phyloP scores from a whole-genome alignment of 2,888 invertebrate genomes.

The Busseola fusca region DNA sequence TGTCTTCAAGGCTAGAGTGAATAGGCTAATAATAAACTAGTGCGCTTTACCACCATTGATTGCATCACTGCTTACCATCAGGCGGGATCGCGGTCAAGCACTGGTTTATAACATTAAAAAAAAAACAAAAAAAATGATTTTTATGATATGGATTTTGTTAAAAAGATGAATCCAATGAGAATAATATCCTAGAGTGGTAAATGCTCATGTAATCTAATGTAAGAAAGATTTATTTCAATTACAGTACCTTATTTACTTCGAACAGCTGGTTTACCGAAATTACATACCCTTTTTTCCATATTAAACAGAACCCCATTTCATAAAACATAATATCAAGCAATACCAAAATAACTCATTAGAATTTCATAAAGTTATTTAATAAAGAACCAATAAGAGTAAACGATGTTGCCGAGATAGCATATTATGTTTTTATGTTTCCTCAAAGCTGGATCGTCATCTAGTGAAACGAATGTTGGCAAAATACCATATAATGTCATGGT shows the following conservation, averaged over 20 bases:
- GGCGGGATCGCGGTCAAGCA: too few relatives aligned
- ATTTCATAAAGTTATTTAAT: constrained; percentile 51
- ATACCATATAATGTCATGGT: constrained; percentile 36
- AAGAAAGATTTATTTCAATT: constrained; percentile 3
- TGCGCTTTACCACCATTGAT: too few relatives aligned
- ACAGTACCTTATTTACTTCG: constrained; percentile 17
- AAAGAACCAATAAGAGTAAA: constrained; percentile 15
- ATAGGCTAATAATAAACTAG: too few relatives aligned
- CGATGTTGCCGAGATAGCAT: constrained; percentile 21
- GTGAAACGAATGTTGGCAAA: constrained; percentile 43
- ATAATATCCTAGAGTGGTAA: not conserved
- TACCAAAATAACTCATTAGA: constrained; percentile 40
- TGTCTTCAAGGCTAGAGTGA: too few relatives aligned
- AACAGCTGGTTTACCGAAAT: constrained; percentile 9
- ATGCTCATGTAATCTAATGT: not conserved
- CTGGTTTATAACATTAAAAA: too few relatives aligned
- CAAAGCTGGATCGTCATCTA: constrained; percentile 41
- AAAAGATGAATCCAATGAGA: not conserved
- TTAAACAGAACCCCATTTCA: constrained; percentile 24
- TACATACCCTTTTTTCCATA: constrained; percentile 16
- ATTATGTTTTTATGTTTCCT: constrained; percentile 29
- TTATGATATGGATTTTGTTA: not conserved
- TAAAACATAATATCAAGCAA: constrained; percentile 41
- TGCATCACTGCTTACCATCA: too few relatives aligned
- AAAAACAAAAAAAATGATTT: too few relatives aligned